Evolutionary conservation across 2,888 invertebrate genomes (phyloP).

Genomic region (Heliconius charithonia): DNA sequence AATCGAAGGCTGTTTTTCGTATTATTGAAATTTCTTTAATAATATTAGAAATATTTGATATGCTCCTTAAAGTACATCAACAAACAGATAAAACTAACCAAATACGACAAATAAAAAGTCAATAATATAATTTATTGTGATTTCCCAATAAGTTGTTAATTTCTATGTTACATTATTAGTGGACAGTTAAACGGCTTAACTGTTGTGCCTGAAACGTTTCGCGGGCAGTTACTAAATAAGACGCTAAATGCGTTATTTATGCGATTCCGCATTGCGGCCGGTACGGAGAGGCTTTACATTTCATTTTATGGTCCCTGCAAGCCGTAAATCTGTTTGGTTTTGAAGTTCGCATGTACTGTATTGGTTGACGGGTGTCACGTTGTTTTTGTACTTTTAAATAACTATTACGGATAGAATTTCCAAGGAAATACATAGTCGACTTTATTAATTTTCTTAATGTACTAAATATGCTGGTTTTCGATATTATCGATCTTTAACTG

Average conservation of each 20-base stretch:
- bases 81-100: constrained; percentile 22
- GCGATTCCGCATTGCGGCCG: constrained; percentile 62
- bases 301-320: constrained; percentile 39
- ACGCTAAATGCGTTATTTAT: constrained; percentile 67
- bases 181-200: constrained; percentile 67
- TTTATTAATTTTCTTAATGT: not conserved
- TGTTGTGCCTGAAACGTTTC: constrained; percentile 58
- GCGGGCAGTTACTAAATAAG: constrained; percentile 69
- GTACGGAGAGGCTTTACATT: constrained; percentile 52
- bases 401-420: not conserved
- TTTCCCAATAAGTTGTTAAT: constrained; percentile 42
- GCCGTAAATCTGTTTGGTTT: constrained; percentile 34
- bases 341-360: constrained; percentile 15
- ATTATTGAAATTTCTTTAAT: not conserved
- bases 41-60: too few relatives aligned
- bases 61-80: not conserved
- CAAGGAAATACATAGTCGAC: not conserved
- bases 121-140: constrained; percentile 34
- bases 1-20: not conserved
- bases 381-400: not conserved
- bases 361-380: not conserved
- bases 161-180: constrained; percentile 50
- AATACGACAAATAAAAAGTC: constrained; percentile 20
- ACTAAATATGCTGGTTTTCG: too few relatives aligned
- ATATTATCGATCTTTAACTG: not conserved